Evolutionary conservation across 1,140 invertebrate genomes (phyloP).

Genomic region (Trypoxylus dichotomus): DNA sequence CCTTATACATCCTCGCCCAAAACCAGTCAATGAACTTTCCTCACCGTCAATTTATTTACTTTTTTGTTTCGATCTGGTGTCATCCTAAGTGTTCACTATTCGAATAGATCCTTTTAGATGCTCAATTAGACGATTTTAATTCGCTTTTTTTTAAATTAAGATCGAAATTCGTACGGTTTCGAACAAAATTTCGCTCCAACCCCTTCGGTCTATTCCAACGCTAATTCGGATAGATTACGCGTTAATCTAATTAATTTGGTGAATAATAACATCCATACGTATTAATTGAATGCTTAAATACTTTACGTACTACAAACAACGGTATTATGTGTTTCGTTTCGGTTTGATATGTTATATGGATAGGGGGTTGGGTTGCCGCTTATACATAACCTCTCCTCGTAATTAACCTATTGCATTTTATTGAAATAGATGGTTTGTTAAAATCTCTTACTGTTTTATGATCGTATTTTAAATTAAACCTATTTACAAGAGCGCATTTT

Average conservation of each 20-base stretch:
- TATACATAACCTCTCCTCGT: slow-evolving; percentile 16
- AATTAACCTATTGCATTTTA: background rate
- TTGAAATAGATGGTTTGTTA: background rate
- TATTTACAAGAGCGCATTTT: background rate
- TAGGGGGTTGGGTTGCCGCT: slow-evolving; percentile 12
- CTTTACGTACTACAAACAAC: background rate
- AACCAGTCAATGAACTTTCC: slow-evolving; percentile 28
- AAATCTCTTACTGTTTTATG: background rate
- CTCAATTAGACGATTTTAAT: background rate
- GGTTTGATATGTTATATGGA: background rate
- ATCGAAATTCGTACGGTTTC: no score
- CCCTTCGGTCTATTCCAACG: background rate
- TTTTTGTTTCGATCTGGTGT: background rate
- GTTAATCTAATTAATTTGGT: background rate
- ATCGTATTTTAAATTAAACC: background rate
- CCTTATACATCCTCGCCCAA: slow-evolving; percentile 15
- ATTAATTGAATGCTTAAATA: background rate
- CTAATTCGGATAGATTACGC: background rate
- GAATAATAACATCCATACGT: background rate
- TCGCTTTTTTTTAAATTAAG: background rate
- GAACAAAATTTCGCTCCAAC: background rate
- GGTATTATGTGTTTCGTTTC: background rate
- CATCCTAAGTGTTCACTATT: background rate
- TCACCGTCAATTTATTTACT: slow-evolving; percentile 12
- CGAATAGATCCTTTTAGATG: background rate